Evolutionary conservation across 2,888 invertebrate species (phyloP).

Genomic region (Watsonalla binaria): DNA sequence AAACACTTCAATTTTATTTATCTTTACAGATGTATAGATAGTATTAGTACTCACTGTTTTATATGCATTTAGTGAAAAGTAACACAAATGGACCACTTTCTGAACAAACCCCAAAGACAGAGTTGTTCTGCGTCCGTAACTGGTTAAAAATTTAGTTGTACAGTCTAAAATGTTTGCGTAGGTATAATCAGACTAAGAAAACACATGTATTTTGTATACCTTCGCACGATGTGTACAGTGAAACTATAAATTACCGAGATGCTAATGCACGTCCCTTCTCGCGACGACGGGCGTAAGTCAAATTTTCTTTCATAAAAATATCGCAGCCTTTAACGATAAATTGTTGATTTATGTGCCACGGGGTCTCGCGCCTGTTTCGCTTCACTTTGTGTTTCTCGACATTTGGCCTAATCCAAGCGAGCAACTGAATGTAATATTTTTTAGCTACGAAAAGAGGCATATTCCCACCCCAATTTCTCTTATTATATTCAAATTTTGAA

Average conservation of each 20-base stretch:
- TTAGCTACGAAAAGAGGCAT: neutral
- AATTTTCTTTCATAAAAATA: slow-evolving; percentile 1
- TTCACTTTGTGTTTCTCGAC: slow-evolving; percentile 1
- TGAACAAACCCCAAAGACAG: too few relatives aligned
- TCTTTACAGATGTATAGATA: too few relatives aligned
- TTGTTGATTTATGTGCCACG: slow-evolving; percentile 3
- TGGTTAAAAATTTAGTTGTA: too few relatives aligned
- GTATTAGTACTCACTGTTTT: too few relatives aligned
- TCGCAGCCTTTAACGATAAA: neutral
- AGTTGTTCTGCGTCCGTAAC: too few relatives aligned
- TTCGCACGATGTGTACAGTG: neutral
- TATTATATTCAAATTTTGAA: too few relatives aligned
- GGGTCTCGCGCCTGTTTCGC: slow-evolving; percentile 1
- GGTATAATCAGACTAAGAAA: too few relatives aligned
- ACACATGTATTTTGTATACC: neutral
- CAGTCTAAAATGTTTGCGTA: too few relatives aligned
- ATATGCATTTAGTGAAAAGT: neutral
- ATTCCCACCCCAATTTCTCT: neutral
- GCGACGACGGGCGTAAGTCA: neutral
- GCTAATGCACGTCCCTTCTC: neutral
- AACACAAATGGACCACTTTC: too few relatives aligned
- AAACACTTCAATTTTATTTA: too few relatives aligned
- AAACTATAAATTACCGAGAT: neutral
- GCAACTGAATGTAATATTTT: neutral
- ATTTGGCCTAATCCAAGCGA: slow-evolving; percentile 1